These are phyloP conservation scores for Apis dorsata DNA, from an alignment of 1,140 invertebrate species.

Conservation along the genomic window DNA sequence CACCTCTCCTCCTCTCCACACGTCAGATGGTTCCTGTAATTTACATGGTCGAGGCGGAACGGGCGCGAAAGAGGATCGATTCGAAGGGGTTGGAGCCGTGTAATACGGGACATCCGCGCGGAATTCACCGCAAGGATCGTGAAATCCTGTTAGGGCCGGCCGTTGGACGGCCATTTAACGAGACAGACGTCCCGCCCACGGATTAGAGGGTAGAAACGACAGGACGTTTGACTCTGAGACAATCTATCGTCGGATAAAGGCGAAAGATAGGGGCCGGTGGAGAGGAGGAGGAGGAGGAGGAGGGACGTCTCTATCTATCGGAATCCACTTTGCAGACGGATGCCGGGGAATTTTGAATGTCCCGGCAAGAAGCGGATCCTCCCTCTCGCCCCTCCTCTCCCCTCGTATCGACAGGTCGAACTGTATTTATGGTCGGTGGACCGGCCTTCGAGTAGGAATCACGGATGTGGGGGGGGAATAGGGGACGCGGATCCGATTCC, in stretches of 20 bases:
- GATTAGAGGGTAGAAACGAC: constrained; percentile 50
- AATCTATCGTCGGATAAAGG: constrained; percentile 43
- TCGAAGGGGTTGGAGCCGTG: constrained; percentile 17
- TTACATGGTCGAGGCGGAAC: too few relatives aligned
- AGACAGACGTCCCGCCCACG: constrained; percentile 43
- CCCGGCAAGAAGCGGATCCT: background rate
- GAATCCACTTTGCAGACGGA: constrained; percentile 47
- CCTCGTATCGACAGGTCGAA: constrained; percentile 6
- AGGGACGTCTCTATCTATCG: constrained; percentile 31
- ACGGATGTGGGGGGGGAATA: background rate
- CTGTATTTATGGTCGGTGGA: constrained; percentile 6
- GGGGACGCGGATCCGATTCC: background rate
- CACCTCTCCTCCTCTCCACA: too few relatives aligned
- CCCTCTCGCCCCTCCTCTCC: too few relatives aligned
- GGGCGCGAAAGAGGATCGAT: constrained; percentile 17
- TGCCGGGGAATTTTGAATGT: constrained; percentile 34
- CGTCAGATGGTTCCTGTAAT: too few relatives aligned
- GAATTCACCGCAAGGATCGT: constrained; percentile 58
- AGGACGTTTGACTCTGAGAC: constrained; percentile 57
- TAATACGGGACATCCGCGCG: constrained; percentile 40
- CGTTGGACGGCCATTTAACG: constrained; percentile 51
- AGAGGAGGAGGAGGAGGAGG: too few relatives aligned
- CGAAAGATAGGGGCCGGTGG: background rate
- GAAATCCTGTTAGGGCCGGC: constrained; percentile 54
- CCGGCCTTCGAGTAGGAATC: background rate